Evolutionary conservation across 92 coral and sea anemone species (phyloP), one percentile per base, ranked within the genome.

Genomic region (Parazoanthus darwini): DNA sequence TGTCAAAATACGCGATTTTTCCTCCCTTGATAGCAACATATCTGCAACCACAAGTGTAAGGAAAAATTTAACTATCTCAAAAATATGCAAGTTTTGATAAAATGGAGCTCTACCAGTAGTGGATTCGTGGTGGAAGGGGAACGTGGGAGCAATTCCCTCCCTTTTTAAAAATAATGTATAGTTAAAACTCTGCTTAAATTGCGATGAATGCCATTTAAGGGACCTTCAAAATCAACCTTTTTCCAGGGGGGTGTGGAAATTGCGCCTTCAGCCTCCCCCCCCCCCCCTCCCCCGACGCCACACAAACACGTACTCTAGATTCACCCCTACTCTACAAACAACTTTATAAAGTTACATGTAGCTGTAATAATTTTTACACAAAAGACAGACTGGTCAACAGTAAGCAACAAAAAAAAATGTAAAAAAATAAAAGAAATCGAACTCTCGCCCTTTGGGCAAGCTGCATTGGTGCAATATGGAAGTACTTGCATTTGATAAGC

Each of bases 21-120:
- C 91, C 96, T 42, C 93, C 98, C 80, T 96, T 96, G 88, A 96
- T 88, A 39, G 92, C 98, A 77, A 96, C 96, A 91, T 95, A 96
- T 94, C 98, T 96, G 48, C 78, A 86, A 46, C 71, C 82, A 82
- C 71, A 86, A 82, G 54, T 68, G 75, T 25, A 1, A 26, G 35
- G 20, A 42, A 46, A 44, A 63, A 26, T 54, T 54, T 54, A 54
- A 11, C 59, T 54, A 54, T 13, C 59, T 54, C 59, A 2, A 54
- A 54, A 54, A 54, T 15, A 13, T 13, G 9, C 1, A 54, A 3
- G 18, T 54, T 46, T 54, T 54, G 59, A 54, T 15, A 54, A 11
- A 11, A 54, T 11, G 9, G 59, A 13, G 59, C 59, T 54, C 59
- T 11, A 54, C 18, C 59, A 54, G 16, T 13, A 15, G 20, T 14